These are phyloP conservation scores for Phalacrocorax aristotelis DNA, from an alignment of 2,113 vertebrate genomes.

Conservation along the genomic window DNA sequence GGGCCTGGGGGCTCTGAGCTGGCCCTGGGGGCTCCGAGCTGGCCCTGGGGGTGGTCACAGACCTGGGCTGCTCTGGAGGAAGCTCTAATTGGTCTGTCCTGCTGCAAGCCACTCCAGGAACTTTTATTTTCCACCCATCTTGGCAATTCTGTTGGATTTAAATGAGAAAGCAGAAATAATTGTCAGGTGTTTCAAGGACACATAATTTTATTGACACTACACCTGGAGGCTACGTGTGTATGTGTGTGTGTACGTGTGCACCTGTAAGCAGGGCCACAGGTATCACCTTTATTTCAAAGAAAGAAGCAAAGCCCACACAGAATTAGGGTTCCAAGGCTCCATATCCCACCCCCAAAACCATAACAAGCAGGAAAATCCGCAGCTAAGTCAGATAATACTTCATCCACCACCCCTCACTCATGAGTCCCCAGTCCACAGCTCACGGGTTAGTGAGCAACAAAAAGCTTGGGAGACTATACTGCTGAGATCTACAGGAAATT, in stretches of 20 bases:
- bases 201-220: background rate
- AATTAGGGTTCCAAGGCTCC: background rate
- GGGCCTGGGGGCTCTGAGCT: background rate
- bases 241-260: fast-evolving
- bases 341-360: background rate
- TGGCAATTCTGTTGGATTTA: background rate
- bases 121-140: fast-evolving
- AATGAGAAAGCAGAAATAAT: background rate
- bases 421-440: fast-evolving
- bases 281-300: background rate
- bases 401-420: background rate
- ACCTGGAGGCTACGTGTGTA: background rate
- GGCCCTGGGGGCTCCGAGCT: background rate
- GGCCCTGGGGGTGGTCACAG: fast-evolving
- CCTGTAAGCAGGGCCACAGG: background rate
- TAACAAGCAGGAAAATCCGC: background rate
- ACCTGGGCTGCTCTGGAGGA: too few relatives aligned
- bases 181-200: background rate
- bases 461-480: background rate
- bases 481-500: slow-evolving; percentile 26
- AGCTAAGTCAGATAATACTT: background rate
- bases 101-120: fast-evolving
- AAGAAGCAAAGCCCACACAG: fast-evolving
- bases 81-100: fast-evolving
- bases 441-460: background rate